Evolutionary conservation across 2,797 vertebrate genomes (phyloP), one percentile per base, ranked within the genome.

Genomic region (Hoplostethus atlanticus): DNA sequence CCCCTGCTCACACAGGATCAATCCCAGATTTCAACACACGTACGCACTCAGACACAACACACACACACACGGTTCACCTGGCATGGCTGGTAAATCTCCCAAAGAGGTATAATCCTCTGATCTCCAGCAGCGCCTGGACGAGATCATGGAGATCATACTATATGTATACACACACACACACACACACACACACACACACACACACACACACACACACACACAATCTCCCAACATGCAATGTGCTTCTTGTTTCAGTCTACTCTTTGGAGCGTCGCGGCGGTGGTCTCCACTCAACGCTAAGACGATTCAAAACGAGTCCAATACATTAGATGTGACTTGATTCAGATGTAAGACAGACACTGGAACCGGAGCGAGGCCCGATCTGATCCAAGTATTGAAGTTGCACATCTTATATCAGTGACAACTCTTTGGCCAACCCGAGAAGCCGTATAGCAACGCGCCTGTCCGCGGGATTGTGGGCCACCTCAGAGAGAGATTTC

Each of bases 331-430:
- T 71, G 64, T 54, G 72, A 81, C 67, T 73, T 6, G 53, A 81
- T 73, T 81, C 59, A 85, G 84, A 89, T 76, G 72, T 61, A 74
- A 76, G 38, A 34, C 81, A 84, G 83, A 76, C 78, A 53, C 16
- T 60, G 68, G 69, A 75, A 63, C 17, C 8, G n/a, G 70, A 71
- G 75, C 59, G 2, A 76, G 58, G 70, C 69, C 25, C 21, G 60
- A 68, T 38, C 42, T 5, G 63, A 58, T 85, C 77, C 84, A 81
- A 59, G 64, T 59, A 68, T 76, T 77, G 50, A 64, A 67, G 64
- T 79, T 83, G 55, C 71, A 85, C 70, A 31, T 83, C 79, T 81
- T 76, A 58, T 56, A 76, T 64, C 60, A 21, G 72, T 74, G 82
- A 77, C 71, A 76, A 71, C 61, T 6, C 61, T 64, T 82, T 91